Conservation (phyloP, 2,888 invertebrate genomes). For the Cordilura impudica region DNA sequence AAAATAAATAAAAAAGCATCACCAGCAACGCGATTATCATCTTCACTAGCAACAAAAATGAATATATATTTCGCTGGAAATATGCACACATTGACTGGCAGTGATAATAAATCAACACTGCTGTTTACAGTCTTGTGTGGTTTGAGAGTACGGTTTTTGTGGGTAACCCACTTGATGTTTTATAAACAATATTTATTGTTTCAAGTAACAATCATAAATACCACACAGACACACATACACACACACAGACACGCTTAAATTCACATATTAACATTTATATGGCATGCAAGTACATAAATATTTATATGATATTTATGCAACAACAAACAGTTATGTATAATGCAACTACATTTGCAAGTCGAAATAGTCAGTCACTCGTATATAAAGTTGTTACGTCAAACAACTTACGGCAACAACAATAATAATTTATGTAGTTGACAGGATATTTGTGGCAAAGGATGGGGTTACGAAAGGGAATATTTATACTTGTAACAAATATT, state of each 20-base stretch:
- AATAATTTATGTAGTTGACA: constrained; percentile 22
- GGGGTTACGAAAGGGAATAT: not conserved
- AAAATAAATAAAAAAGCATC: not conserved
- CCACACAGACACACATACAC: constrained; percentile 11
- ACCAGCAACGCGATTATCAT: not conserved
- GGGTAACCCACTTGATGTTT: constrained; percentile 53
- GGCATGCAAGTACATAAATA: not conserved
- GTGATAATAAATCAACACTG: constrained; percentile 54
- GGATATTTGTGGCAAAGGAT: not conserved
- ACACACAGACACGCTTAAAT: not conserved
- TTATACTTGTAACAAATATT: too few relatives aligned
- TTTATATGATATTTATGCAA: not conserved
- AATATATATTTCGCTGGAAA: constrained; percentile 8
- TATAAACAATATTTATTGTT: constrained; percentile 58
- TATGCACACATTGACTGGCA: constrained; percentile 3
- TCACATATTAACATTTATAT: too few relatives aligned
- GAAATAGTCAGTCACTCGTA: not conserved
- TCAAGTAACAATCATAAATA: constrained; percentile 50
- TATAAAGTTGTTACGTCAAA: constrained; percentile 6
- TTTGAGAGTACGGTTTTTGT: constrained; percentile 48
- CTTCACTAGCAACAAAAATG: not conserved
- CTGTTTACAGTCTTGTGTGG: constrained; percentile 49
- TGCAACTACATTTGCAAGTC: not conserved
- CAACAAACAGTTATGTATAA: not conserved
- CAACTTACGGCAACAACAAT: constrained; percentile 19